Base-by-base conservation (phyloP, 2,113 vertebrate species). In the Ranitomeya variabilis region DNA sequence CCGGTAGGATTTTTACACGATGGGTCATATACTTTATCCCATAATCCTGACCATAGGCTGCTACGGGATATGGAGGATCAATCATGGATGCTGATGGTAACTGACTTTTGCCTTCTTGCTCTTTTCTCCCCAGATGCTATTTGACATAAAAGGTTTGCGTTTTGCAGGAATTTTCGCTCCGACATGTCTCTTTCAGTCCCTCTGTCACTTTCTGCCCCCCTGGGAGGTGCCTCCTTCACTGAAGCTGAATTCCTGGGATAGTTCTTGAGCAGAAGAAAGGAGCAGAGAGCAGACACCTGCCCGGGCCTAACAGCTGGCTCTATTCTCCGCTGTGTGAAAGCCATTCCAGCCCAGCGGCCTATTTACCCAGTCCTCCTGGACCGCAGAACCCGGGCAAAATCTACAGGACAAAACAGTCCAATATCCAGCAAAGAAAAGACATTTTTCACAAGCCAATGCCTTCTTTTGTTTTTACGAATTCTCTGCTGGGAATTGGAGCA, bases 141-240 rank as follows among this genome's bases (percentile, higher is more conserved):
- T 52, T 74, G 55, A 83, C 64, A 81, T 87, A 37, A 83, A 88
- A 64, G 73, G 55, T 21, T 76, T 69, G 45, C 76, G 87, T 88
- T 62, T 64, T 76, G 80, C 57, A 88, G 57, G 87, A 88, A 88
- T 88, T 51, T 88, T 76, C 12, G 59, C 80, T n/a, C 23, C 55
- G 69, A 83, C 87, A 66, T 66, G 64, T 88, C 80, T 88, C 87
- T 88, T 88, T 83, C 87, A 88, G 87, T 45, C 77, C 26, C 80
- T 77, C 55, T 88, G 69, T 83, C 87, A 83, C 80, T 83, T 88
- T 83, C 80, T 59, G 45, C 87, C 78, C 67, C 80, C 87, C 80
- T 80, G 69, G 87, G 87, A 83, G 37, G 57, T 18, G 73, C 57
- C 69, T 76, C 69, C 57, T 67, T 87, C 78, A 87, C 51, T 79